Conservation (phyloP, 1,140 invertebrate species). For the Drosophila trapezifrons region DNA sequence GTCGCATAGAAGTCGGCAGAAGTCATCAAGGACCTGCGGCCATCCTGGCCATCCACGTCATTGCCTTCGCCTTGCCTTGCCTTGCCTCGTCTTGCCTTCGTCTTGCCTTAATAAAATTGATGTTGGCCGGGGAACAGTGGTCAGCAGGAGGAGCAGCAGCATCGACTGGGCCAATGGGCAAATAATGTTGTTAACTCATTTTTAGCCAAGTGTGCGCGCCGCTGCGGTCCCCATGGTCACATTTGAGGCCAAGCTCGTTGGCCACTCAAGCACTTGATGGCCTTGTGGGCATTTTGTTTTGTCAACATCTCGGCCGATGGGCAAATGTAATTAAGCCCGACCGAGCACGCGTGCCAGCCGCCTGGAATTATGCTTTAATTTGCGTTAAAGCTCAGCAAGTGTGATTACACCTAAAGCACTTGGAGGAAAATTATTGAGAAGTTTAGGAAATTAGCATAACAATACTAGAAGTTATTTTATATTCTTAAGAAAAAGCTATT, state of each 20-base stretch:
- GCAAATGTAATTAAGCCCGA: conserved; percentile 64
- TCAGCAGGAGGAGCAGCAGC: not conserved
- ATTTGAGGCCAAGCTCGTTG: conserved; percentile 51
- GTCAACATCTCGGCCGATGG: conserved; percentile 53
- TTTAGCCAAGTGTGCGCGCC: conserved; percentile 47
- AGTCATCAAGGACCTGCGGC: conserved; percentile 57
- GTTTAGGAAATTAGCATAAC: not conserved
- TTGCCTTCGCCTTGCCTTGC: conserved; percentile 28
- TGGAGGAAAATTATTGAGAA: not conserved
- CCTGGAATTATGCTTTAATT: conserved; percentile 70
- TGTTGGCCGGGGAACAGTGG: conserved; percentile 21
- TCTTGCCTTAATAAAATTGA: conserved; percentile 39
- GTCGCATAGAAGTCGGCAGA: conserved; percentile 21
- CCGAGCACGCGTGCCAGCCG: conserved; percentile 34
- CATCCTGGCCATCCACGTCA: conserved; percentile 32
- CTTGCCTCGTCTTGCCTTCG: not conserved
- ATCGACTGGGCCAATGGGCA: conserved; percentile 43
- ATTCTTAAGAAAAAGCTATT: no score
- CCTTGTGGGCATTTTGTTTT: conserved; percentile 60
- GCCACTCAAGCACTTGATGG: conserved; percentile 57
- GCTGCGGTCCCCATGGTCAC: conserved; percentile 55
- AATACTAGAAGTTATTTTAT: no score
- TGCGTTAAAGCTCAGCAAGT: conserved; percentile 65
- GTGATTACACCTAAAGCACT: conserved; percentile 57
- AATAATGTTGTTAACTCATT: conserved; percentile 79